Conservation (phyloP, 2,113 vertebrate species). For the Microtus oregoni region DNA sequence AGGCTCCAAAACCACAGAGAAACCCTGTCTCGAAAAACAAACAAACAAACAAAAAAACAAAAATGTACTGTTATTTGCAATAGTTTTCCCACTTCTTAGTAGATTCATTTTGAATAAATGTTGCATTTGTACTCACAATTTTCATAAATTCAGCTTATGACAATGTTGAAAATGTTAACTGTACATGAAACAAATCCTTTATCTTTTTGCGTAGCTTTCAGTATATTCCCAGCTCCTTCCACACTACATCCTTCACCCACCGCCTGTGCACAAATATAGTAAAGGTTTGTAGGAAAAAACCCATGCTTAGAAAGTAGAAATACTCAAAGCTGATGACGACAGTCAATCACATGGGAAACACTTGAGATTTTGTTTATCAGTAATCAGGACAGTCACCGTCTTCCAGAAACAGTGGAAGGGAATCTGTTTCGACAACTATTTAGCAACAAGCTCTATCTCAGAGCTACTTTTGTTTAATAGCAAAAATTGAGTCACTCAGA, state of each 20-base stretch:
- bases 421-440: constrained; percentile 60
- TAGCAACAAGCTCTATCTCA: constrained; percentile 55
- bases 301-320: constrained; percentile 60
- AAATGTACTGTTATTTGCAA: constrained; percentile 21
- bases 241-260: background rate
- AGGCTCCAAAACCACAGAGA: no score
- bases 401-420: constrained; percentile 44
- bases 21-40: no score
- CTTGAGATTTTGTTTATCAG: constrained; percentile 9
- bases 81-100: background rate
- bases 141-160: constrained; percentile 10
- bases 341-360: background rate
- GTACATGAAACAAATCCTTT: background rate
- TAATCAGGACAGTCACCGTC: background rate
- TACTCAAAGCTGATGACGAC: background rate
- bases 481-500: constrained; percentile 44
- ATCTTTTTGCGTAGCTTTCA: background rate
- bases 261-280: constrained; percentile 24
- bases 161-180: background rate
- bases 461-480: constrained; percentile 55
- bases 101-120: background rate
- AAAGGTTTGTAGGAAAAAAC: constrained; percentile 63
- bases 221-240: background rate
- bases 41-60: no score
- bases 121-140: constrained; percentile 6